Conservation (phyloP, 2,888 invertebrate genomes). For the Trachelus tabidus region DNA sequence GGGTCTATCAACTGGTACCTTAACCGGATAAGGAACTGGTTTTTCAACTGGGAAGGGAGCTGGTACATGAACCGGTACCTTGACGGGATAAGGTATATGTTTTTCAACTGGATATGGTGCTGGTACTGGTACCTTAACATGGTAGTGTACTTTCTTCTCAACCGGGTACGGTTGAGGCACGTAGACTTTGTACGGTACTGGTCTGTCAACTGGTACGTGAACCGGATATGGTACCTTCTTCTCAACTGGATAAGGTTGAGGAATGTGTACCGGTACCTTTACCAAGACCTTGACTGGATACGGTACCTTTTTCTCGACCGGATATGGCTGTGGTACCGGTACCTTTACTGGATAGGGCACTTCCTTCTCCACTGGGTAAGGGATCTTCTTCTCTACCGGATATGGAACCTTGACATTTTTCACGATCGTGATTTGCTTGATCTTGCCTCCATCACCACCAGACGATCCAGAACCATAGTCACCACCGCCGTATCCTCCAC, state of each 20-base stretch:
- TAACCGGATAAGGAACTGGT: conserved; percentile 77
- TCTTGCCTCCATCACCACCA: conserved; percentile 45
- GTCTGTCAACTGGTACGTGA: conserved; percentile 60
- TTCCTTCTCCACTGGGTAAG: conserved; percentile 74
- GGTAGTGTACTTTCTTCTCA: conserved; percentile 57
- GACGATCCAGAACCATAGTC: conserved; percentile 20
- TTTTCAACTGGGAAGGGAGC: conserved; percentile 83
- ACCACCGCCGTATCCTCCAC: conserved; percentile 8
- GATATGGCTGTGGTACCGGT: conserved; percentile 70
- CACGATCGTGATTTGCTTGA: conserved; percentile 59
- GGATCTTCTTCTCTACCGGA: conserved; percentile 76
- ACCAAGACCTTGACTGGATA: conserved; percentile 62
- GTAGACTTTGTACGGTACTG: conserved; percentile 64
- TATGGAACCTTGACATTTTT: conserved; percentile 70
- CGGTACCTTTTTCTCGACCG: conserved; percentile 66
- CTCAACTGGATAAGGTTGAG: conserved; percentile 63
- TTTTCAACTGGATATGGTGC: conserved; percentile 68
- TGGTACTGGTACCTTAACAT: conserved; percentile 59
- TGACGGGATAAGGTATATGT: conserved; percentile 76
- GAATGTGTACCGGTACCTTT: conserved; percentile 67
- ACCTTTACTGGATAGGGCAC: conserved; percentile 71
- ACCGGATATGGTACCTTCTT: conserved; percentile 63
- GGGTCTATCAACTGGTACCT: conserved; percentile 77
- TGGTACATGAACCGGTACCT: conserved; percentile 78
- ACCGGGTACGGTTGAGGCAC: conserved; percentile 63